Percentiles rank a stretch among this genome's conserved stretches.
Evolutionary conservation across 1,140 invertebrate species (phyloP).

Genomic region (Eueides isabella): DNA sequence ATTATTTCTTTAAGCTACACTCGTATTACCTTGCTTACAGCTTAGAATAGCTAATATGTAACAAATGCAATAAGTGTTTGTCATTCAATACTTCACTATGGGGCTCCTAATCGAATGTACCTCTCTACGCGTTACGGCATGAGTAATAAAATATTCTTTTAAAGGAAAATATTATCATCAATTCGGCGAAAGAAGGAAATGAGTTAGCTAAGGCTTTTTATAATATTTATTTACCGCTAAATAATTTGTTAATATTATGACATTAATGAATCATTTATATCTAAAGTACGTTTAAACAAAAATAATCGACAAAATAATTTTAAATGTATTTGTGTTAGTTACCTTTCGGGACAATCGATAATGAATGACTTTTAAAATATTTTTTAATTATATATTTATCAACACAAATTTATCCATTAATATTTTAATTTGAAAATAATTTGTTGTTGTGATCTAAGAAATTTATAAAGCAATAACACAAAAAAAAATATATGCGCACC

Average conservation of each 20-base stretch:
- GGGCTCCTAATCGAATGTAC: slow-evolving; percentile 11
- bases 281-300: background rate
- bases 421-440: background rate
- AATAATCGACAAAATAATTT: background rate
- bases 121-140: background rate
- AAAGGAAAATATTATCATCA: background rate
- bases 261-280: background rate
- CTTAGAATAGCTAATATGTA: slow-evolving; percentile 4
- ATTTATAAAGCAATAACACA: no score
- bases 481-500: background rate
- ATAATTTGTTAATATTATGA: slow-evolving; percentile 8
- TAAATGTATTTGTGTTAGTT: background rate
- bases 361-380: background rate
- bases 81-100: slow-evolving; percentile 9
- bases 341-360: background rate
- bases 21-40: slow-evolving; percentile 11
- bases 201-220: background rate
- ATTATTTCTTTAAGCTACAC: background rate
- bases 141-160: background rate
- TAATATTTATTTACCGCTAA: background rate
- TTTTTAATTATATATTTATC: slow-evolving; percentile 4
- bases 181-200: slow-evolving; percentile 1
- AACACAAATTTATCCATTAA: background rate
- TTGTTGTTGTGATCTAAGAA: no score
- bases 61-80: slow-evolving; percentile 13